Base-by-base conservation (phyloP, 2,797 vertebrate species). In the Centropyge bicolor region DNA sequence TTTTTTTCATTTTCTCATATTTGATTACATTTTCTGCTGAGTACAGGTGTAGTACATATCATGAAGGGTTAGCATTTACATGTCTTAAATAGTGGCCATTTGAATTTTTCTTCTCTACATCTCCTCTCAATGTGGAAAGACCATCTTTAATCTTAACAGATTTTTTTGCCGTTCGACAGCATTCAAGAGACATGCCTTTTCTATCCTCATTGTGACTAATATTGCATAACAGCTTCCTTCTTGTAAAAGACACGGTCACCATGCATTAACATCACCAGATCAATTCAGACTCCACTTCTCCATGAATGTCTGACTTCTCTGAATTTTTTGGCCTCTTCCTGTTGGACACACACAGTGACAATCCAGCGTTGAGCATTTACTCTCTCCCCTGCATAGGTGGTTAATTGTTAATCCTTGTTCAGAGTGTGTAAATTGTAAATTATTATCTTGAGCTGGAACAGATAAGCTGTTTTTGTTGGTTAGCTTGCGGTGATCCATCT, bases 381-480 rank as follows among this genome's bases (percentile, higher is more conserved):
- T 68, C 8, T 35, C 16, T 57, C 57, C 27, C 38, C 35, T 60
- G 55, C 59, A 24, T 45, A 60, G 51, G 54, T 77, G 55, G 88
- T 92, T 88, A 92, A 91, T 89, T 86, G 70, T 91, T 92, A 92
- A 92, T 79, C 87, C 45, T 63, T 57, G 46, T 46, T 88, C 35
- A 66, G 60, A 17, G 40, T 40, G 60, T 81, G 40, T 81, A 69
- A 70, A 49, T 78, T 80, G 87, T 92, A 71, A 89, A 86, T 86
- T 72, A 90, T 92, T 90, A 76, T 89, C 86, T 57, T 49, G 46
- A 70, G 1, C 55, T 59, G 7, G 17, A 76, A 48, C 40, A 41
- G 43, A 73, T 74, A 69, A 71, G 45, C 14, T 62, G 11, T 67
- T 54, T 65, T 22, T 69, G 8, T 54, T 71, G 43, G 38, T 41